Percentiles rank a stretch among this genome's conserved stretches.
phyloP scores from a whole-genome alignment of 53 echinoderm and acorn worm genomes.

The Echinometra lucunter region DNA sequence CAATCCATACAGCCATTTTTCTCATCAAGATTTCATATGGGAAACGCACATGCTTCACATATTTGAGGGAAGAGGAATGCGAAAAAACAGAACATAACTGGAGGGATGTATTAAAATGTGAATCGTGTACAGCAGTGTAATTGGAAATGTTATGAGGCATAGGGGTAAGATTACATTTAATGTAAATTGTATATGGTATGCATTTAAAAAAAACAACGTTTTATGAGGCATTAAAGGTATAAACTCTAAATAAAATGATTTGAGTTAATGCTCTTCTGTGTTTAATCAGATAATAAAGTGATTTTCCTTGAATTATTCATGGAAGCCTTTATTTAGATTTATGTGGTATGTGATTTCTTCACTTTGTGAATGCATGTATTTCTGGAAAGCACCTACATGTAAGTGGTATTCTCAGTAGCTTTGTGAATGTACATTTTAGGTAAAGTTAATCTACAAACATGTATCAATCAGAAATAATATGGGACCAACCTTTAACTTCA shows the following conservation, averaged over 20 bases:
- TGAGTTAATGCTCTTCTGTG: background rate
- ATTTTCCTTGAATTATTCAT: too few relatives aligned
- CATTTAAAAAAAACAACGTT: background rate
- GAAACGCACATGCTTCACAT: background rate
- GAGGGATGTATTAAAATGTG: background rate
- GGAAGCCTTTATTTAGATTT: too few relatives aligned
- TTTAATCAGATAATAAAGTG: background rate
- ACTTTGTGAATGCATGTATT: too few relatives aligned
- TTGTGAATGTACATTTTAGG: too few relatives aligned
- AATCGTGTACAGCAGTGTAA: background rate
- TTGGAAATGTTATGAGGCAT: background rate
- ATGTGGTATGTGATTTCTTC: too few relatives aligned
- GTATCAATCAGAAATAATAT: too few relatives aligned
- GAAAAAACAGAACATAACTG: background rate
- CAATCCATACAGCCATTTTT: background rate
- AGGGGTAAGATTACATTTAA: background rate
- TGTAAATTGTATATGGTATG: background rate
- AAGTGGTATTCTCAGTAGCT: too few relatives aligned
- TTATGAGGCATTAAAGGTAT: too few relatives aligned
- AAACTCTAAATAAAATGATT: background rate
- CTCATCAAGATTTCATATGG: background rate
- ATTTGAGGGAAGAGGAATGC: background rate
- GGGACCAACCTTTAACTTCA: too few relatives aligned
- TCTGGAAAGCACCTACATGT: too few relatives aligned
- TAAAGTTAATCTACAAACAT: too few relatives aligned